Evolutionary conservation across 2,888 invertebrate species (phyloP), one percentile per base, ranked within the genome.

Genomic region (Hedychridium roseum): DNA sequence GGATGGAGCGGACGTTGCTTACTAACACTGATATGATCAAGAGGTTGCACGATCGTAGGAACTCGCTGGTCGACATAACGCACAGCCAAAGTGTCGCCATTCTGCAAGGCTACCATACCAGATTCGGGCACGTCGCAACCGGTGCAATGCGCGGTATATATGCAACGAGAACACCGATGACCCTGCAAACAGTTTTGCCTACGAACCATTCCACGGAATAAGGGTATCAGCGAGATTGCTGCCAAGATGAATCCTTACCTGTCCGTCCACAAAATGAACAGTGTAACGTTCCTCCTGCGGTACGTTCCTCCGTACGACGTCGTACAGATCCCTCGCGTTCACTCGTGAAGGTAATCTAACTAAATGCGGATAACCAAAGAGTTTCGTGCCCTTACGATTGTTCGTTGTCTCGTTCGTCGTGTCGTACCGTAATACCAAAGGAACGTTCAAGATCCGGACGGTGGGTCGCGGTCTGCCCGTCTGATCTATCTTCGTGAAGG

Each of bases 81-180:
- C 63, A 83, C 78, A 18, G 82, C 83, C 40, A 87, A 71, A 16
- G 83, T 82, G 61, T 86, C 85, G 3, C 81, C 81, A 11, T 82
- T 81, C 53, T 80, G 81, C n/a, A 87, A 73, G 37, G 68, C 76
- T 2, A 85, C 76, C 59, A 82, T 70, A 1, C 79, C 80, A n/a
- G 73, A 76, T 23, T 73, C 71, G 1, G 79, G 68, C 14, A 86
- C 76, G 35, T 78, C 78, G 66, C 86, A 87, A 9, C 86, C 86
- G 4, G 79, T 76, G 64, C 86, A 87, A 62, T 83, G 82, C 3
- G 77, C 73, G 5, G 80, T 80, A 64, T 81, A 85, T 57, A 83
- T 77, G 66, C 86, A 86, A 1, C 85, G 80, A 7, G 84, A 84
- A 65, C 86, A 87, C 46, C 78, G 81, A 53, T 82, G 78, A 42